Conservation (phyloP, 2,888 invertebrate species). For the Eupelmus urozonus region DNA sequence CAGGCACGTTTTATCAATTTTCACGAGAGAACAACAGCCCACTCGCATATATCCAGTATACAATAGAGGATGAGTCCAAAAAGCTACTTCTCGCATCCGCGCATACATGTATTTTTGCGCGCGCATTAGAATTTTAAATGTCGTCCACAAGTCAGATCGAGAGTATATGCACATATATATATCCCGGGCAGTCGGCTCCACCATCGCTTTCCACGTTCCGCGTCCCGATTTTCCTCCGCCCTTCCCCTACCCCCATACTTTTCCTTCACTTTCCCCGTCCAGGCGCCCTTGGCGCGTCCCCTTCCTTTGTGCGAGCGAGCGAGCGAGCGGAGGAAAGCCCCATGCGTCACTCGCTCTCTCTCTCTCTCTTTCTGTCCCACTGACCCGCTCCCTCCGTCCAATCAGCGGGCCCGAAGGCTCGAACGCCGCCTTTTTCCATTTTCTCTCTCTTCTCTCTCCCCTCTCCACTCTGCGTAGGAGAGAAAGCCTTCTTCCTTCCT, state of each 20-base stretch:
- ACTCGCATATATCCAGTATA: too few relatives aligned
- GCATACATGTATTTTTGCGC: background rate
- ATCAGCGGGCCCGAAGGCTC: constrained; percentile 60
- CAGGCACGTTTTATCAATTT: background rate
- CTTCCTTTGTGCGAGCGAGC: constrained; percentile 29
- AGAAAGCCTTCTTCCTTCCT: constrained; percentile 12
- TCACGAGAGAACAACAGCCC: too few relatives aligned
- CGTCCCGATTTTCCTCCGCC: constrained; percentile 51
- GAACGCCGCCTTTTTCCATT: constrained; percentile 16
- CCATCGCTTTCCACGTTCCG: constrained; percentile 54
- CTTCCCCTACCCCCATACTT: constrained; percentile 22
- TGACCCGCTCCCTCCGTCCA: constrained; percentile 69
- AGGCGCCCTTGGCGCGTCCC: background rate
- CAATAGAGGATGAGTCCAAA: background rate
- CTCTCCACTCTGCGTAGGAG: background rate
- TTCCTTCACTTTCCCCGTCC: constrained; percentile 26
- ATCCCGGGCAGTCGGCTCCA: constrained; percentile 9
- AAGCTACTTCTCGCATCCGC: background rate
- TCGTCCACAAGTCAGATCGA: background rate
- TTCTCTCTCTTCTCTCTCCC: background rate
- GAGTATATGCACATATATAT: background rate
- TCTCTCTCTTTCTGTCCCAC: constrained; percentile 67
- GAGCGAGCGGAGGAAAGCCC: constrained; percentile 29
- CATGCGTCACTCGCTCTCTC: constrained; percentile 27
- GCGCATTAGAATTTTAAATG: constrained; percentile 48